Evolutionary conservation across 2,888 invertebrate genomes (phyloP), one percentile per base, ranked within the genome.

Genomic region (Ommatoiulus sabulosus): DNA sequence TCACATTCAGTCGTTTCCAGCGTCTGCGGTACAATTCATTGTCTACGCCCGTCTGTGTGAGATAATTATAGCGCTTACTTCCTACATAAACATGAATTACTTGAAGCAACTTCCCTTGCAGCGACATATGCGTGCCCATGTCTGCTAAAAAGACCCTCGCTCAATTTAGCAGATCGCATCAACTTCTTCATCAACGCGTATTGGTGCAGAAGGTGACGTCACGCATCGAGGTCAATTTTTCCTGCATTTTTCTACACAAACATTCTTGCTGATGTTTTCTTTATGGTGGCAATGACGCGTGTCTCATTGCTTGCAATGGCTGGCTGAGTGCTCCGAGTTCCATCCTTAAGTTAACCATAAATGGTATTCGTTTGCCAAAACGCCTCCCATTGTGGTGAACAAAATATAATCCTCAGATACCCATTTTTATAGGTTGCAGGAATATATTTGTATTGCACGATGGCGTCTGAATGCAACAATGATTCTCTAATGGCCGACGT

Each of bases 211-310:
- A 72, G 7, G 20, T 72, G 72, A 72, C 72, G 72, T 72, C 24
- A 72, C 72, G 24, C 72, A 72, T 72, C 20, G 20, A n/a, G 20
- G 72, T 72, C 24, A 20, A 52, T 52, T 52, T 35, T 52, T 52
- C 8, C 12, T 12, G 3, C 52, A 52, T n/a, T 72, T n/a, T 63
- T 63, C n/a, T n/a, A 17, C 17, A 63, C 63, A 1, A 20, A 17
- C 63, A 63, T 63, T 46, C n/a, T 63, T 52, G 12, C 17, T 52
- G 52, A 48, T 10, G 57, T 63, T 63, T 63, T 63, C 63, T 20
- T 63, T 63, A n/a, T 63, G 63, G 63, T 63, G 63, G 72, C 72
- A 72, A n/a, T 72, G 72, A 72, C 72, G 72, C 72, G 72, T 52
- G 52, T 72, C 72, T 72, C 72, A 72, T 72, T 72, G 72, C 72